These are phyloP conservation scores for Alces alces DNA, from an alignment of 2,113 vertebrate species.

Conservation along the genomic window DNA sequence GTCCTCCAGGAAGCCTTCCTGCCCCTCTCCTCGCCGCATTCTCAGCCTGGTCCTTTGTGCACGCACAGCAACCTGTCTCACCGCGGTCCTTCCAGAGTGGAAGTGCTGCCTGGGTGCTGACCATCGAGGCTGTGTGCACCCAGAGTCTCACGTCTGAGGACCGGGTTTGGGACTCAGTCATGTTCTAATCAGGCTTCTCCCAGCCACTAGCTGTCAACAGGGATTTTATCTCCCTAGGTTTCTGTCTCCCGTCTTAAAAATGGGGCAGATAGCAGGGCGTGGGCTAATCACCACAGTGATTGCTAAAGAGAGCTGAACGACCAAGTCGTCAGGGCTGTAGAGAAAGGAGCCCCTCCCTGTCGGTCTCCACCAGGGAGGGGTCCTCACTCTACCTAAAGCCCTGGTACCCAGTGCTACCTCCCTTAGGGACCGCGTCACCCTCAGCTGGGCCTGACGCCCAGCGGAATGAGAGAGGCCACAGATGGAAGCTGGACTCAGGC, in stretches of 20 bases:
- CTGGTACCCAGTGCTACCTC: neutral
- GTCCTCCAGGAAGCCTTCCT: neutral
- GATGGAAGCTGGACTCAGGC: neutral
- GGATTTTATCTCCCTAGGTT: neutral
- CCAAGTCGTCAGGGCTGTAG: fast-evolving
- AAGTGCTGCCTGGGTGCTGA: neutral
- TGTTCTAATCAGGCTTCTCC: neutral
- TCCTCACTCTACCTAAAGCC: neutral
- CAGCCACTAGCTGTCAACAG: neutral
- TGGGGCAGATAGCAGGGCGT: neutral
- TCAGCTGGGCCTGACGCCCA: neutral
- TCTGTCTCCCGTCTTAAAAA: neutral
- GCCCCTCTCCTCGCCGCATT: neutral
- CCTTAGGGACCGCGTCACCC: neutral
- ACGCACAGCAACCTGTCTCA: neutral
- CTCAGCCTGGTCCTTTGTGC: neutral
- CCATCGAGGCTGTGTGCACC: neutral
- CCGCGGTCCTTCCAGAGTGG: neutral
- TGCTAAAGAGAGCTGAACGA: neutral
- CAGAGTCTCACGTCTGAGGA: neutral
- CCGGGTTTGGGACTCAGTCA: neutral
- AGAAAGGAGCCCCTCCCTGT: neutral
- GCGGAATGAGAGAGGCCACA: neutral
- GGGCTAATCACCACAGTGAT: neutral
- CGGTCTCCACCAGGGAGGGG: neutral